phyloP scores from a whole-genome alignment of 2,113 vertebrate species.

The Ancistrus triradiatus region DNA sequence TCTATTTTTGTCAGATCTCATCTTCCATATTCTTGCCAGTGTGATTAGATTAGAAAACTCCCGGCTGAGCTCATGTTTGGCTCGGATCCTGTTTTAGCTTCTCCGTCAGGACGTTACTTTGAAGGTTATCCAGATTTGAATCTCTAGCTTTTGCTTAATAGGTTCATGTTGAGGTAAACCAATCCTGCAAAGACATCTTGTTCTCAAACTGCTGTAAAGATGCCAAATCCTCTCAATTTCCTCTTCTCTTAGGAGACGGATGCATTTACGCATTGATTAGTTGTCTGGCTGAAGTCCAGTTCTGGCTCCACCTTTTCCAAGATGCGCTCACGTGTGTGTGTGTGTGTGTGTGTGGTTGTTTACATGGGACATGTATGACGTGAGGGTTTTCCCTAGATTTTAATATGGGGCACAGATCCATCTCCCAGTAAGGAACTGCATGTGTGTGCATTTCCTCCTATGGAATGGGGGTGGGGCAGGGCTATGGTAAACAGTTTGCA shows the following conservation, averaged over 20 bases:
- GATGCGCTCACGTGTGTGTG: constrained; percentile 6
- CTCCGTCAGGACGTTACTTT: constrained; percentile 17
- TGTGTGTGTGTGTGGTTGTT: too few species aligned
- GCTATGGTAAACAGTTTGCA: constrained; percentile 44
- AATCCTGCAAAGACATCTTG: constrained; percentile 44
- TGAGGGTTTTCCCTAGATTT: not conserved
- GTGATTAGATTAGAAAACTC: not conserved
- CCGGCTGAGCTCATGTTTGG: constrained; percentile 41
- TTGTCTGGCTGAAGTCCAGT: constrained; percentile 46
- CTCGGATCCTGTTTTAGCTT: not conserved
- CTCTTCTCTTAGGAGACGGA: not conserved
- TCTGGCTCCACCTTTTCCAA: constrained; percentile 45
- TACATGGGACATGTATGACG: not conserved
- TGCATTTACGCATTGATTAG: constrained; percentile 48
- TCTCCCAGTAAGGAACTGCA: constrained; percentile 50
- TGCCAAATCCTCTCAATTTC: constrained; percentile 17
- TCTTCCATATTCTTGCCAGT: too few species aligned
- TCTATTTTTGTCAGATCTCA: too few species aligned
- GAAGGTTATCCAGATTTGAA: constrained; percentile 44
- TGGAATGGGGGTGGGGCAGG: constrained; percentile 38
- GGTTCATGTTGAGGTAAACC: constrained; percentile 53
- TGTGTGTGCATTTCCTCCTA: constrained; percentile 54
- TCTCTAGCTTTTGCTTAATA: constrained; percentile 20
- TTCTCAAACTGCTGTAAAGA: constrained; percentile 19
- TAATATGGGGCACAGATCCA: constrained; percentile 5